Conservation (phyloP, 2,888 invertebrate species). For the Petrophora chlorosata region DNA sequence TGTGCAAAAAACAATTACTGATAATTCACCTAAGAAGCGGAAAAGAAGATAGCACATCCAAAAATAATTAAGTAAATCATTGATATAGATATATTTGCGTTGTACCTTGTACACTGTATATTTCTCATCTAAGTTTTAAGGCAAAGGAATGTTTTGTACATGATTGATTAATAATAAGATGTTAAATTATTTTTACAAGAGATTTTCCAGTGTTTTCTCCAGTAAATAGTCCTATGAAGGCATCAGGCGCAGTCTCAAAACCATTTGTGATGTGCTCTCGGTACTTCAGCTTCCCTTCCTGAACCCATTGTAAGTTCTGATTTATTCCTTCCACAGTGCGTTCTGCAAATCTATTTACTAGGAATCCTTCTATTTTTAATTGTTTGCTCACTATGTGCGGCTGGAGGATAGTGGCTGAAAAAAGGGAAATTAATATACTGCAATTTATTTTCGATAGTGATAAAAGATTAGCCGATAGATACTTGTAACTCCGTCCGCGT, state of each 20-base stretch:
- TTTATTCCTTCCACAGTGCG: conserved; percentile 84
- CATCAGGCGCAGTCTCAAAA: conserved; percentile 86
- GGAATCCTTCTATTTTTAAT: conserved; percentile 86
- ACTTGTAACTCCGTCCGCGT: no score
- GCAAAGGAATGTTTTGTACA: neutral
- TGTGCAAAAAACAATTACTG: conserved; percentile 24
- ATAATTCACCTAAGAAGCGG: conserved; percentile 45
- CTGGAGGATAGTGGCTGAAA: conserved; percentile 75
- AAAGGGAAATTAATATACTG: conserved; percentile 19
- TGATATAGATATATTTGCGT: no score
- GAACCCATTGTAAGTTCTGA: conserved; percentile 85
- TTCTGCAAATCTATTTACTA: conserved; percentile 75
- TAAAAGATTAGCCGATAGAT: no score
- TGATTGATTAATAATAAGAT: neutral
- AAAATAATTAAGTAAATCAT: no score
- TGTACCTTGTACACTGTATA: no score
- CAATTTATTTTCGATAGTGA: no score
- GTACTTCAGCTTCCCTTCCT: conserved; percentile 86
- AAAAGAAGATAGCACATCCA: conserved; percentile 45
- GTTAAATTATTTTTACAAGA: conserved; percentile 80
- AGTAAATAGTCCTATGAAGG: conserved; percentile 84
- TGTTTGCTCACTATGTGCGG: conserved; percentile 81
- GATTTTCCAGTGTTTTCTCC: conserved; percentile 88
- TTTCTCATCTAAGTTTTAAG: neutral
- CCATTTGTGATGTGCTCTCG: conserved; percentile 86